Base-by-base conservation (phyloP, 2,888 invertebrate genomes). In the Drosophila vallismaia region DNA sequence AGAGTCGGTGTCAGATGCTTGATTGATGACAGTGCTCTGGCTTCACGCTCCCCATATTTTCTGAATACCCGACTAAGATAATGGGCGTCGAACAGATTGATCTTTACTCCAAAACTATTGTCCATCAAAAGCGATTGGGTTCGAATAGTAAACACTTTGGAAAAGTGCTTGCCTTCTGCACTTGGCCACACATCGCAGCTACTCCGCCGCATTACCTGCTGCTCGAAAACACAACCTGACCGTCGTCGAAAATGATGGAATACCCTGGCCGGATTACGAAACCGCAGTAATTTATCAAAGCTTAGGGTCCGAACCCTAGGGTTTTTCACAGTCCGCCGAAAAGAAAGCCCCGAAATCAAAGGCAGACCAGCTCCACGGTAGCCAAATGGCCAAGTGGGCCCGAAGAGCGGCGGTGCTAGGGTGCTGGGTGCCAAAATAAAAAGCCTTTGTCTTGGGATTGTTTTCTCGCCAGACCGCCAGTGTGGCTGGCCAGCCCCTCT, bases 241-340 rank as follows among this genome's bases (percentile, higher is more conserved):
- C 81, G 82, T 81, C 75, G 77, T 85, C 76, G 69, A 67, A 86
- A 76, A 83, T 83, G 82, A 83, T 83, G 82, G 82, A 70, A 83
- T 83, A 81, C 75, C 63, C 68, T 49, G 59, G 46, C 31, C 74
- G 64, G 77, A 78, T 86, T 80, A 80, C 72, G 63, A 84, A 84
- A 73, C 78, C 72, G 53, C 76, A 71, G 77, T 71, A 64, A 87
- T 83, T 83, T 86, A 85, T 87, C 85, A 79, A 70, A 68, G 73
- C 70, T 44, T 51, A 31, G 60, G 46, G 57, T 48, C 62, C 40
- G 45, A 44, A 42, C 70, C 28, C 28, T 28, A 28, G 6, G 40
- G 42, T 69, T 68, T 58, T 68, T 45, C 49, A 51, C 46, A 28
- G 63, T 38, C 38, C 24, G 38, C 26, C 49, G 64, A 77, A 86